Evolutionary conservation across 2,113 vertebrate genomes (phyloP).

Genomic region (Pygoscelis antarcticus): DNA sequence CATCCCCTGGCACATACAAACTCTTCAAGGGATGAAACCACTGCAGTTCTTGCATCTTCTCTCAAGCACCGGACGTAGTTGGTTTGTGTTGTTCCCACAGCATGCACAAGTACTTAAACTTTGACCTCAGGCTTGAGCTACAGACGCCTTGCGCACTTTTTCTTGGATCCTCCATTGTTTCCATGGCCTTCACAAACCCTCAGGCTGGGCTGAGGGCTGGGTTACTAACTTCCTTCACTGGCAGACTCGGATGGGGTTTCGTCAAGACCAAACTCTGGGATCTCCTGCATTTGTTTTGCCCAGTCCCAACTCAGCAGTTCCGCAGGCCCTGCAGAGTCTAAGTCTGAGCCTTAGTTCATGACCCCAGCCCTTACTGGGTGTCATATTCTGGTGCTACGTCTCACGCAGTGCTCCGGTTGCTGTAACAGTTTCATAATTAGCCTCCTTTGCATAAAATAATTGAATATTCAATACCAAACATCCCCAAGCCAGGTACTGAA

Average conservation of each 20-base stretch:
- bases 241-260: neutral
- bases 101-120: neutral
- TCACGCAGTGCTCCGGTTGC: neutral
- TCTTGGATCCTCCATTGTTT: neutral
- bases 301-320: neutral
- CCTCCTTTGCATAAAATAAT: neutral
- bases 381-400: neutral
- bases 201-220: neutral
- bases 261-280: fast-evolving
- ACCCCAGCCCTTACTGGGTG: neutral
- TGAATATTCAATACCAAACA: constrained; percentile 22
- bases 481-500: neutral
- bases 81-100: neutral
- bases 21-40: neutral
- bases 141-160: neutral
- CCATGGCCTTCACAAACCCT: neutral
- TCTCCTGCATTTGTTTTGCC: neutral
- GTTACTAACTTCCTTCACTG: neutral
- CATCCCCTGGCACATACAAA: neutral
- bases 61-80: neutral
- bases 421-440: neutral
- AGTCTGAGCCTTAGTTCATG: neutral
- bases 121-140: neutral
- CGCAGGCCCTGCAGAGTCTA: neutral
- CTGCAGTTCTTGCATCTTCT: neutral